Evolutionary conservation across 2,888 invertebrate genomes (phyloP).

Genomic region (Limnephilus marmoratus): DNA sequence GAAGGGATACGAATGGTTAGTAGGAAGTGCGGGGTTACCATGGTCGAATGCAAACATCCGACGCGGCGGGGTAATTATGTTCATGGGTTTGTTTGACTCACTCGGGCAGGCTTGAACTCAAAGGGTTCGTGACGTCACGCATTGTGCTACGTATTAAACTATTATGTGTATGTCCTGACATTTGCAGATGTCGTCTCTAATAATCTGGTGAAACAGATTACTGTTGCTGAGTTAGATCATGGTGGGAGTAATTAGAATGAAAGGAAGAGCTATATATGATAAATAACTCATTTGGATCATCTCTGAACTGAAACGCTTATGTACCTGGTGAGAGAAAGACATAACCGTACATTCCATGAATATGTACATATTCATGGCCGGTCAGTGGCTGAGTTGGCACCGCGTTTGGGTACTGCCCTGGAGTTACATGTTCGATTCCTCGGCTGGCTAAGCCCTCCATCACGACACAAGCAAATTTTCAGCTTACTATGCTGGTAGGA

Average conservation of each 20-base stretch:
- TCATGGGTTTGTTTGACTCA: conserved; percentile 54
- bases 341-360: too few species aligned
- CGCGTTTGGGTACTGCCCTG: too few species aligned
- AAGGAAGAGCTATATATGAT: background rate
- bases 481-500: too few species aligned
- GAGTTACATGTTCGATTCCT: too few species aligned
- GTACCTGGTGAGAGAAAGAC: background rate
- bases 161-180: background rate
- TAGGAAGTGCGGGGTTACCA: background rate
- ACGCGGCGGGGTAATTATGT: conserved; percentile 56
- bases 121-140: conserved; percentile 21
- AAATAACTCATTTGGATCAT: background rate
- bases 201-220: background rate
- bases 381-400: too few species aligned
- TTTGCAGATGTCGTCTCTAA: background rate
- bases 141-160: background rate
- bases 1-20: conserved; percentile 16
- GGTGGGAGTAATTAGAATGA: background rate
- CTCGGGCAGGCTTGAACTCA: background rate
- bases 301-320: background rate
- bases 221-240: background rate
- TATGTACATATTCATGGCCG: too few species aligned
- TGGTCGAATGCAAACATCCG: conserved; percentile 34
- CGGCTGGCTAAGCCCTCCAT: too few species aligned
- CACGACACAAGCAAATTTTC: too few species aligned